Evolutionary conservation across 2,113 vertebrate genomes (phyloP), one percentile per base, ranked within the genome.

Genomic region (Pholis gunnellus): DNA sequence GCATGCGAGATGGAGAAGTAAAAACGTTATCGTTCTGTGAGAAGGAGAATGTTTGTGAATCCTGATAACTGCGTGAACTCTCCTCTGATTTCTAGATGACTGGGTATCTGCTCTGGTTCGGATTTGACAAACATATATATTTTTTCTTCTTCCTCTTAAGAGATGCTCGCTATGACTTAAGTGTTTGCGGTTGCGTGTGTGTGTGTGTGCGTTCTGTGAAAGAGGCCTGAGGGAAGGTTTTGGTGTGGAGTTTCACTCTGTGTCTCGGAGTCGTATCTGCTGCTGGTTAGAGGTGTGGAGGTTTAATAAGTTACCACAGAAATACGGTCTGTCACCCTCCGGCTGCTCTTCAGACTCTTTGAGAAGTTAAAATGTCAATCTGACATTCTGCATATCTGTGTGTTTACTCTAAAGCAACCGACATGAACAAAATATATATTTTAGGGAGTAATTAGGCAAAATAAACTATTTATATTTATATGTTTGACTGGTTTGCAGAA

Each of bases 271-370:
- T 70, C 18, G 1, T 81, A 67, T 83, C 70, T 81, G 81, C 60
- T 83, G 64, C 3, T 82, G 78, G 68, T 84, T 88, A 68, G 72
- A 88, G 81, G 87, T 88, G 80, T 88, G 82, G 48, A 75, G 46
- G 76, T 89, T 82, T 85, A 85, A 87, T 87, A 69, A 85, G 73
- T 52, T 73, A 83, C 76, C 74, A 75, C 81, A 82, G 64, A 82
- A 85, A 75, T 86, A 85, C 46, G 63, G 52, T 79, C 66, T 66
- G 72, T 81, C 90, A 83, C 72, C 85, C 56, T 64, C 75, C 64
- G 54, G 60, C 59, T 78, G 68, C 70, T 87, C 36, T 40, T 69
- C 46, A 72, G 29, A 63, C 34, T 54, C 70, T 48, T 42, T 48
- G 17, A 65, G 81, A 44, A 64, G 76, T 81, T 71, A 9, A 78